Base-by-base conservation (phyloP, 1,140 invertebrate genomes). In the Drepana arcuata region DNA sequence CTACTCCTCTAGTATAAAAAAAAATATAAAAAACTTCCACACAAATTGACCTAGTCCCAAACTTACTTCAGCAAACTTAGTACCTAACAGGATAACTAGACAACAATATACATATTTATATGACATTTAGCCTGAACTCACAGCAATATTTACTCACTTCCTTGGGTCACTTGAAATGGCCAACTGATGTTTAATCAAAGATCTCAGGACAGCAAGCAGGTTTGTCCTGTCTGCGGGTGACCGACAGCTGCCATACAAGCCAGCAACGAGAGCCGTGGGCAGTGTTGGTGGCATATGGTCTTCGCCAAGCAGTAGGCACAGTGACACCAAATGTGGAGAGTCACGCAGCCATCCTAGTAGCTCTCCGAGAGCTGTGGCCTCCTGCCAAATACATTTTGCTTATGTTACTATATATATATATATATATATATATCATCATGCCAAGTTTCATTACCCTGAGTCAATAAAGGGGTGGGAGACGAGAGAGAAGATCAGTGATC, bases 141-240 rank as follows among this genome's bases (percentile, higher is more conserved):
- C 18, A 7, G 11, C 11, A 16, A n/a, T 27, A 9, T 16, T 29
- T 7, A 52, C 66, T 75, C 64, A 87, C 86, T 91, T 88, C 46
- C 94, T 84, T 0, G 96, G 95, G 84, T 97, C 93, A 41, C 93
- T 91, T 36, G 89, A 91, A 9, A 89, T 87, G 7, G 90, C 87
- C 49, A 97, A 81, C 79, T 97, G 94, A 12, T 95, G 85, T 58
- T 92, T 89, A 53, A 96, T 93, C 14, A 99, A 81, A 51, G 95
- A 88, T 21, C 91, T 86, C 34, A 98, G 69, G 14, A 97, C 78
- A 37, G 90, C 88, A 2, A 97, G 75, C 16, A 95, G 87, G 28
- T 91, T 86, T 16, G 89, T 86, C 59, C 95, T 91, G 80, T 99
- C 96, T 49, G 90, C 10, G 88, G 90, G 51, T 91, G 88, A 47